Evolutionary conservation across 2,888 invertebrate genomes (phyloP).

Genomic region (Epicampocera succincta): DNA sequence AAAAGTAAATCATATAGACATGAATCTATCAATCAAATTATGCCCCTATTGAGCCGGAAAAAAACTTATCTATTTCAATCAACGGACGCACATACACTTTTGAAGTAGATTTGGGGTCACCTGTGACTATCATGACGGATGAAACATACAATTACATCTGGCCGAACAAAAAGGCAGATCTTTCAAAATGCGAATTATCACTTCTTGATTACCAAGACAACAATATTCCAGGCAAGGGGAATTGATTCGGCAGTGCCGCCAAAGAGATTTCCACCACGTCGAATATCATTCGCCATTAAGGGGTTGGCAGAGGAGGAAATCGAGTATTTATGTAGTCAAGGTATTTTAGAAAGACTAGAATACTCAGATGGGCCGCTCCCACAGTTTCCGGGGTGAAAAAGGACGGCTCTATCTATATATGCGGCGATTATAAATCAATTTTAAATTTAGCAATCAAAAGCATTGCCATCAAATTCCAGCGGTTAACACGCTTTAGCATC

Average conservation of each 20-base stretch:
- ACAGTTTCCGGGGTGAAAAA: slow-evolving; percentile 58
- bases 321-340: slow-evolving; percentile 20
- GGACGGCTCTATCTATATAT: slow-evolving; percentile 72
- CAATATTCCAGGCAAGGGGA: neutral
- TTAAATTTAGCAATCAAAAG: slow-evolving; percentile 73
- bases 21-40: no score
- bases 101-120: neutral
- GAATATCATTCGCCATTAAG: no score
- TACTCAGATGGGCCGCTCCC: slow-evolving; percentile 59
- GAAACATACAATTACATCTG: neutral
- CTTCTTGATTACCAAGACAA: slow-evolving; percentile 57
- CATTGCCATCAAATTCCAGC: slow-evolving; percentile 71
- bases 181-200: no score
- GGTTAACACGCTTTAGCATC: slow-evolving; percentile 51
- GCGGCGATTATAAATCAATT: slow-evolving; percentile 73
- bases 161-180: neutral
- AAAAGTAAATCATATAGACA: no score
- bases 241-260: no score
- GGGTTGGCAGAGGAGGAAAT: no score
- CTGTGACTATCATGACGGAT: no score
- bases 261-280: no score
- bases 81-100: neutral
- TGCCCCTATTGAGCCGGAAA: neutral
- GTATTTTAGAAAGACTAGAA: slow-evolving; percentile 65
- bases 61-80: neutral